phyloP scores from a whole-genome alignment of 2,113 vertebrate genomes.

The Raja brachyura region DNA sequence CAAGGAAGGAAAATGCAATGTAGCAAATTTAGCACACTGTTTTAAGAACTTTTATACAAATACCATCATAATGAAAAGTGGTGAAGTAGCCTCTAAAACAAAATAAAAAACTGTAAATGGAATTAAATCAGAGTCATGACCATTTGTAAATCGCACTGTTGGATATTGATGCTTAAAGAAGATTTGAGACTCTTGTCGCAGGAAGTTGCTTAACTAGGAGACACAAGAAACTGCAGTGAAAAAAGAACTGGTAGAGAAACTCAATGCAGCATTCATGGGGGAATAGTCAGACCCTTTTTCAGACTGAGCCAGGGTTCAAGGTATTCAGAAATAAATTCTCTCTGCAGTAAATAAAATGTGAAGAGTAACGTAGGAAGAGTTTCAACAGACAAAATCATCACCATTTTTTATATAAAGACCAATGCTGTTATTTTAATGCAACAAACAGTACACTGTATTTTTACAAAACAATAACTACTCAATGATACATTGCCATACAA shows the following conservation, averaged over 20 bases:
- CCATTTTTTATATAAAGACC: slow-evolving; percentile 5
- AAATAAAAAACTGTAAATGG: background rate
- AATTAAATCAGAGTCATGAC: background rate
- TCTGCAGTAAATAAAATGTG: slow-evolving; percentile 4
- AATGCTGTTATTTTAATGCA: slow-evolving; percentile 21
- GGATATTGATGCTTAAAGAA: background rate
- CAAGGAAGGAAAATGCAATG: background rate
- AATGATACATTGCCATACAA: background rate
- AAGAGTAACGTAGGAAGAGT: background rate
- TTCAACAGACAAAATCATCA: background rate
- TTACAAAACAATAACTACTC: background rate
- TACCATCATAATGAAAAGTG: background rate
- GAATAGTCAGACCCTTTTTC: no score
- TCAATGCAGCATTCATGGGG: no score
- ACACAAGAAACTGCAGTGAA: no score
- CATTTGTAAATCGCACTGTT: background rate
- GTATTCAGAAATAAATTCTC: background rate
- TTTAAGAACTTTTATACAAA: background rate
- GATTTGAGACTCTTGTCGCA: background rate
- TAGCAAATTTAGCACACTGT: background rate
- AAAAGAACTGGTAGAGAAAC: no score
- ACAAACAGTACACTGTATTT: background rate
- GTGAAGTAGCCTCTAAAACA: background rate
- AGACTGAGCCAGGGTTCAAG: background rate
- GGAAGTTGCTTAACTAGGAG: background rate